phyloP scores from a whole-genome alignment of 2,888 invertebrate genomes.

The Hirtodrosophila alboralis region DNA sequence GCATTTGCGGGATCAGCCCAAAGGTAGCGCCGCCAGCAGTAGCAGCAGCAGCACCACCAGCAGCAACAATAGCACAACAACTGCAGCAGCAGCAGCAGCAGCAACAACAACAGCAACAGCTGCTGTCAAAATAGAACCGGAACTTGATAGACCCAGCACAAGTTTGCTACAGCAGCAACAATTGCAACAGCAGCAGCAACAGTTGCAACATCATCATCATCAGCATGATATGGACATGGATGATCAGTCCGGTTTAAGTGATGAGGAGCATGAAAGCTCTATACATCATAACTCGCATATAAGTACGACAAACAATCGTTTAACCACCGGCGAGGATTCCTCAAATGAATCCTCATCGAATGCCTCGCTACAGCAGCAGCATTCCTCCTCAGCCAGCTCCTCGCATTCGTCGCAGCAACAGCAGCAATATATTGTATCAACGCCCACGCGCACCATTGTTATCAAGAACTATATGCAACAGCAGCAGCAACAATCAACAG shows the following conservation, averaged over 20 bases:
- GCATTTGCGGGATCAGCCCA: slow-evolving; percentile 81
- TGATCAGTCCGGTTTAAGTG: slow-evolving; percentile 75
- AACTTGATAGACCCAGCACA: slow-evolving; percentile 32
- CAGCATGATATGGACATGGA: slow-evolving; percentile 63
- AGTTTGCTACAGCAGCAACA: slow-evolving; percentile 17
- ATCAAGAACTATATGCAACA: slow-evolving; percentile 83
- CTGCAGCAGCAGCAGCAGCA: slow-evolving; percentile 18
- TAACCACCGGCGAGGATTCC: slow-evolving; percentile 82
- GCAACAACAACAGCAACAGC: slow-evolving; percentile 31
- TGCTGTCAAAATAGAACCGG: slow-evolving; percentile 45
- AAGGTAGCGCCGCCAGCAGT: slow-evolving; percentile 20
- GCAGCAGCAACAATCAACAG: slow-evolving; percentile 60
- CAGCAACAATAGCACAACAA: slow-evolving; percentile 5
- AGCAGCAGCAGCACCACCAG: slow-evolving; percentile 21
- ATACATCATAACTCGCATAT: slow-evolving; percentile 63
- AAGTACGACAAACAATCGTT: slow-evolving; percentile 60
- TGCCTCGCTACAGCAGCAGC: slow-evolving; percentile 69
- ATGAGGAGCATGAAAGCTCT: slow-evolving; percentile 65
- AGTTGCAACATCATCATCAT: slow-evolving; percentile 35
- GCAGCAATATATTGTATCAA: slow-evolving; percentile 63
- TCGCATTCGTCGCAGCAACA: slow-evolving; percentile 55
- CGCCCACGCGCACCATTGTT: slow-evolving; percentile 81
- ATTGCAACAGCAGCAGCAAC: slow-evolving; percentile 30
- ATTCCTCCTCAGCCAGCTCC: slow-evolving; percentile 63
- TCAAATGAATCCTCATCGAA: slow-evolving; percentile 82